Evolutionary conservation across 2,797 vertebrate species (phyloP), one percentile per base, ranked within the genome.

Genomic region (Danio tinwini): DNA sequence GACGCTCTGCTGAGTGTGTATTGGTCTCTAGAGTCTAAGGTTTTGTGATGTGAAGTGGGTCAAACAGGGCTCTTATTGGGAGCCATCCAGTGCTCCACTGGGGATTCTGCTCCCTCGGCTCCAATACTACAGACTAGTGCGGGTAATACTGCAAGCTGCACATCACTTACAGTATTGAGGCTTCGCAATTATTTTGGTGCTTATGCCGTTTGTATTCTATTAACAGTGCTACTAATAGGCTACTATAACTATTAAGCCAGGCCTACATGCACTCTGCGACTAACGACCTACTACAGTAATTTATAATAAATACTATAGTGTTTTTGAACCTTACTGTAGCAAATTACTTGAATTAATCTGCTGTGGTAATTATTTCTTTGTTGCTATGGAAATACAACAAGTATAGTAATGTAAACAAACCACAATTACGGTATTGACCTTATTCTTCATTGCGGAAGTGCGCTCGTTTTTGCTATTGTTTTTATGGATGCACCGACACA

Each of bases 21-120:
- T 74, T 49, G 58, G 68, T 72, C 77, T 80, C 77, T 80, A 59
- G 77, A 71, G 77, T 80, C 40, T 47, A 21, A 73, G 68, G 49
- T 59, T 73, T 80, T 80, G 49, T 74, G 55, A 73, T 85, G 65
- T 76, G 80, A 84, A 86, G 76, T 88, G 78, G 86, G 85, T 88
- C 87, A 87, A 85, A 84, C 55, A 81, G 62, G 74, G 62, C 79
- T 77, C 81, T 82, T 84, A 85, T 37, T 72, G 75, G 73, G 74
- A 64, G 67, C 71, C 19, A 40, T 76, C 74, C 59, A 72, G 75
- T 42, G 53, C 61, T 47, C 81, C 71, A 13, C 40, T 44, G 63
- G 84, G 82, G 80, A 80, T 61, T 82, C 74, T 50, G 9, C 59
- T 70, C 29, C 17, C 70, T 52, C 2, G 7, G 53, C 73, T 47